A percentile compares a stretch with the other conserved stretches of the same genome.
phyloP scores from a whole-genome alignment of 2,113 vertebrate species.

The Gopherus flavomarginatus region DNA sequence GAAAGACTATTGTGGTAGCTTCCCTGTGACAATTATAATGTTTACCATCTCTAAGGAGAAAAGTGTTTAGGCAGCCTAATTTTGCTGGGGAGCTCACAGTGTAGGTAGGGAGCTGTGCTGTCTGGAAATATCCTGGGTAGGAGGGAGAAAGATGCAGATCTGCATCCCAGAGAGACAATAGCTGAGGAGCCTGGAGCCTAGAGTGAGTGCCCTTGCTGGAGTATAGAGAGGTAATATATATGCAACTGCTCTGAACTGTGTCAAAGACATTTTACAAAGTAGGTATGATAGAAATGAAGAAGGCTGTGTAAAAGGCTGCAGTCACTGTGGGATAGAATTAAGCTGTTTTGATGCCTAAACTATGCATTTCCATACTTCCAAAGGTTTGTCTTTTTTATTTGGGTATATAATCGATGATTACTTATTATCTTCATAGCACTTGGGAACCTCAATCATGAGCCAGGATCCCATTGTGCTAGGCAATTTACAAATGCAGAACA shows the following conservation, averaged over 20 bases:
- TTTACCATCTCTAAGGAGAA: background rate
- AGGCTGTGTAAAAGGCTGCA: background rate
- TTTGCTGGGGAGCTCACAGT: background rate
- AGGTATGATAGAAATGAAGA: background rate
- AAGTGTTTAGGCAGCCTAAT: background rate
- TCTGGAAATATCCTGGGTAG: background rate
- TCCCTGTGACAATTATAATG: background rate
- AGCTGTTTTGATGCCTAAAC: fast-evolving
- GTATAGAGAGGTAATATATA: background rate
- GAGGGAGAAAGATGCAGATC: background rate
- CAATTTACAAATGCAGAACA: background rate
- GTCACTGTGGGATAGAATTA: background rate
- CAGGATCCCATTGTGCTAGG: background rate
- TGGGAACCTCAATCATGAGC: background rate
- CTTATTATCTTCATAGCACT: background rate
- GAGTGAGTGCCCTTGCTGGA: background rate
- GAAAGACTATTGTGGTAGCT: background rate
- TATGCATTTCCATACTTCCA: background rate
- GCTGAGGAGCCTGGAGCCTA: background rate
- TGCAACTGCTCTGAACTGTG: background rate
- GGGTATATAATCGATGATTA: background rate
- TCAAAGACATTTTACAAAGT: background rate
- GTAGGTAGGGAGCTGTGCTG: background rate
- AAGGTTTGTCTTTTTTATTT: background rate
- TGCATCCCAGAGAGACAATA: background rate